Conservation (phyloP, 1,140 invertebrate species). For the Drosophila novamexicana region DNA sequence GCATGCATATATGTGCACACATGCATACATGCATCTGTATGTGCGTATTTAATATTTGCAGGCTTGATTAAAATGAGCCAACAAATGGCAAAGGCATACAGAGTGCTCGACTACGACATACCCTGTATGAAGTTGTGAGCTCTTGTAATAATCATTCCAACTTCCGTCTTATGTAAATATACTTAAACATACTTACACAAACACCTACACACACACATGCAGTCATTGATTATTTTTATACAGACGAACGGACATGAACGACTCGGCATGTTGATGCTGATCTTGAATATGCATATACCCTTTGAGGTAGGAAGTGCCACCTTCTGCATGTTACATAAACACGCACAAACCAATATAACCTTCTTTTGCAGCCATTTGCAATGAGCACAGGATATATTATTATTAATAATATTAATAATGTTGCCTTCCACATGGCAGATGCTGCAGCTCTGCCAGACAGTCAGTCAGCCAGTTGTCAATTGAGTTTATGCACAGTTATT, state of each 20-base stretch:
- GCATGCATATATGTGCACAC: not conserved
- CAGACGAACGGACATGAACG: no score
- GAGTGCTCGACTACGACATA: not conserved
- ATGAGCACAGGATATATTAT: not conserved
- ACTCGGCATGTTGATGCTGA: no score
- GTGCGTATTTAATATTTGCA: not conserved
- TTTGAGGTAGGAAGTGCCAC: no score
- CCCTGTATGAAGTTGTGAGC: not conserved
- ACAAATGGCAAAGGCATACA: not conserved
- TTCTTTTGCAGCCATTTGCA: not conserved
- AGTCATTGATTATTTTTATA: no score
- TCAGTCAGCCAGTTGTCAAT: constrained; percentile 6
- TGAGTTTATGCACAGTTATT: not conserved
- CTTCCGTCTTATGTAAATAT: no score
- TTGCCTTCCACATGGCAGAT: constrained; percentile 11
- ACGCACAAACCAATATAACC: not conserved
- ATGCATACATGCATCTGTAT: not conserved
- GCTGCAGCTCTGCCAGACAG: not conserved
- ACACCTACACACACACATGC: no score
- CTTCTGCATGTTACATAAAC: constrained; percentile 3
- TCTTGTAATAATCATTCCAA: not conserved
- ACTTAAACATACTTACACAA: no score
- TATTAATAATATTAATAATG: no score
- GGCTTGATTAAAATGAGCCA: constrained; percentile 8
- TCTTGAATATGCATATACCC: no score